Conservation (phyloP, 2,113 vertebrate species). For the Cephalopterus ornatus region DNA sequence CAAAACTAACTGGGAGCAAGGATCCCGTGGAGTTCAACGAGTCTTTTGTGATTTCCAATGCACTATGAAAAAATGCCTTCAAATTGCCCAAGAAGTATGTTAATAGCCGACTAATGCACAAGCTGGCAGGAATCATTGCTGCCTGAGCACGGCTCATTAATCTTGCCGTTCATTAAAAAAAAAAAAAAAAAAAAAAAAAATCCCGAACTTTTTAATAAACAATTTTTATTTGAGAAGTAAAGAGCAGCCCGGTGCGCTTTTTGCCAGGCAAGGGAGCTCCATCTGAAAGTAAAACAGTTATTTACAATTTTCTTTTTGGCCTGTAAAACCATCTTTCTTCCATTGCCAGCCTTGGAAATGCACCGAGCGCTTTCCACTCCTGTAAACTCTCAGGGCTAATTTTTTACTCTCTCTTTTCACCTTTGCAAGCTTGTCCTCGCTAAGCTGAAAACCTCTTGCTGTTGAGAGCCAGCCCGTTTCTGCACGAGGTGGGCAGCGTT, state of each 20-base stretch:
- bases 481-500: fast-evolving
- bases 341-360: not conserved
- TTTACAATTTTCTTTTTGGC: not conserved
- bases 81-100: slow-evolving; percentile 55
- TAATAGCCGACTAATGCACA: slow-evolving; percentile 66
- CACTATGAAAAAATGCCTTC: slow-evolving; percentile 24
- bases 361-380: not conserved
- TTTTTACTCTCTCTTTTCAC: not conserved
- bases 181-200: not conserved
- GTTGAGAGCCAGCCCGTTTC: not conserved
- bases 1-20: not conserved
- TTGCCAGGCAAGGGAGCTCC: not conserved
- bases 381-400: not conserved
- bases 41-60: slow-evolving; percentile 55
- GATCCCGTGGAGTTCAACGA: slow-evolving; percentile 11
- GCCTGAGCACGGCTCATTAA: slow-evolving; percentile 42
- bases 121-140: slow-evolving; percentile 47
- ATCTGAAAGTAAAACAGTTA: not conserved
- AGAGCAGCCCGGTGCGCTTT: not conserved
- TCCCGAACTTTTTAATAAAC: slow-evolving; percentile 32
- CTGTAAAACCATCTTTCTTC: not conserved
- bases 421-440: not conserved
- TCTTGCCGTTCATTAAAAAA: slow-evolving; percentile 10
- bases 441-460: not conserved
- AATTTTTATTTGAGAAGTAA: slow-evolving; percentile 26